Base-by-base conservation (phyloP, 1,140 invertebrate genomes). In the Diprion similis region DNA sequence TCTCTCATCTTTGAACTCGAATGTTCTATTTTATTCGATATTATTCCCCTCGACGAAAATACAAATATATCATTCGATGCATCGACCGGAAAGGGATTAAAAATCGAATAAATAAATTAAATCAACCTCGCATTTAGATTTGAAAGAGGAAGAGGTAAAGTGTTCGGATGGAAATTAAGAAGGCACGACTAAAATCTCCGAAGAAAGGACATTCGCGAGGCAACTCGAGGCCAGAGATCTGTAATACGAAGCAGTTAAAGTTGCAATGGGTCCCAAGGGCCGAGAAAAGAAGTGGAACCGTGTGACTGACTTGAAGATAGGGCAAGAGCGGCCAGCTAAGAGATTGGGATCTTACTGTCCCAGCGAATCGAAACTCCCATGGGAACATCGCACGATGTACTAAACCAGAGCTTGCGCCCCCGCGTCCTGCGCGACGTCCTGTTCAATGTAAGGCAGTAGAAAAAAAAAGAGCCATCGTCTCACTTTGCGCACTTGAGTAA, bases 181-280 rank as follows among this genome's bases (percentile, higher is more conserved):
- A 37, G 24, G 24, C 24, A 37, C 24, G 24, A 37, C 6, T 1
- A 9, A 59, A 59, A 15, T 59, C 51, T 59, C 51, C 11, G 11
- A 59, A 59, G 4, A 9, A 59, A 13, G n/a, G 24, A 37, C 24
- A 37, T 37, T 37, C 24, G 51, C 51, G 51, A 9, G 51, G 51
- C 51, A 17, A 59, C 11, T 59, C 11, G 51, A 13, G 51, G 51
- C 51, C 18, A 45, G 37, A 68, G 66, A 68, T 68, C 37, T 45
- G 66, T 68, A 68, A 68, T 68, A 45, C 66, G 66, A 68, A 68
- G 66, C 17, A 45, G 66, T 68, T 68, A 68, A 68, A 68, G 66
- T 68, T 68, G 66, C 66, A 68, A 68, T 68, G 66, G 66, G 66
- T 68, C 66, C 37, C 66, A 19, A 15, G 66, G 66, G 66, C 17